Base-by-base conservation (phyloP, 2,888 invertebrate genomes). In the Meghimatium bilineatum region DNA sequence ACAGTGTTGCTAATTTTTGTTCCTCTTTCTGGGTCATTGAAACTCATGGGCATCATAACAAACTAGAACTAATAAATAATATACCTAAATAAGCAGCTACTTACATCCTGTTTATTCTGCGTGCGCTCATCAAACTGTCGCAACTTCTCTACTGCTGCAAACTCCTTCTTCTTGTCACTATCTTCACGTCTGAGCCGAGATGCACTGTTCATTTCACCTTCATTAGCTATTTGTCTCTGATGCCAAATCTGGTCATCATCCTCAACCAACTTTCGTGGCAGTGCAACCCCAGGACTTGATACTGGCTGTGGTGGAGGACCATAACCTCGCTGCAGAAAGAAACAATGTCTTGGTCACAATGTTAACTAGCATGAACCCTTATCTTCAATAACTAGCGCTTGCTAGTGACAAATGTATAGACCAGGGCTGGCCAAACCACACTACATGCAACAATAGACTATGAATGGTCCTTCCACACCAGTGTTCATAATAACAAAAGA, bases 151-250 rank as follows among this genome's bases (percentile, higher is more conserved):
- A 95, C 95, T 38, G 95, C 93, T 94, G 95, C 93, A 52, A 91
- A 91, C 89, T 95, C 95, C 67, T 91, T 56, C 56, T 23, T 56
- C 20, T 20, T 56, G 75, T 92, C 92, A 56, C 56, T 56, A 91
- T 97, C 97, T 91, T 97, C 97, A 90, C 97, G 96, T 49, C 97
- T 95, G 91, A 96, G 96, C 60, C 56, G 8, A 3, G 56, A 8
- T 96, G 56, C 96, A 84, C 96, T 95, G 52, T 89, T 89, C 67
- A 91, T 89, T 86, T 92, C 92, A 74, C 91, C 90, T 49, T 89
- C 88, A 89, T 96, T 95, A 86, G 96, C 95, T 84, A 95, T 95
- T 80, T 96, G 95, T 84, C 96, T 95, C 91, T 96, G 96, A n/a
- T 95, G 95, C 96, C 96, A 96, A 84, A 96, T 93, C 90, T 96